Base-by-base conservation (phyloP, 2,113 vertebrate genomes). In the Picathartes gymnocephalus region DNA sequence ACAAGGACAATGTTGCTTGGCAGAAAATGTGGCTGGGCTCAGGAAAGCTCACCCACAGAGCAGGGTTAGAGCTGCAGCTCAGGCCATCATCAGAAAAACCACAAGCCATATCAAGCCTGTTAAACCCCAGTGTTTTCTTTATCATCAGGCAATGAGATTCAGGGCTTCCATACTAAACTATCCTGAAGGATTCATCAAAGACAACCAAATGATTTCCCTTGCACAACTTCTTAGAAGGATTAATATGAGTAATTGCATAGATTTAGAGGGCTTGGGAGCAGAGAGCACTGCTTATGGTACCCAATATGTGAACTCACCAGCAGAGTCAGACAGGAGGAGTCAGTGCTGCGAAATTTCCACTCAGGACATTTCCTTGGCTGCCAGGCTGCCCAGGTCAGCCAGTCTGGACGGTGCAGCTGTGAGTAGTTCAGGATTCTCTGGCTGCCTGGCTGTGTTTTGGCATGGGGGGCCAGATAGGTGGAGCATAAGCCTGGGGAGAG, bases 1-100 rank as follows among this genome's bases (percentile, higher is more conserved):
- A 53, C 0, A 0, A 40, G 31, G 57, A 42, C 0, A 2, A 6
- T 2, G 19, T 11, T 57, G 17, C 13, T 61, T 50, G 60, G 58
- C 45, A 65, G 42, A 51, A 76, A 57, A 69, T 4, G 44, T 64
- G 53, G 12, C 35, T 65, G 30, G 39, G 35, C 23, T 77, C 24
- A 56, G 48, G 62, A 65, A 80, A 82, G 62, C 13, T 79, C 57
- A 20, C 7, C 37, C 25, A 33, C 27, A 22, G 3, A 40, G 37
- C 35, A 47, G 25, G 4, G 22, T 15, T 7, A 40, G 28, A 35
- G 54, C 58, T 88, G 58, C 45, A 62, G 3, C 39, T 74, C 27
- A 13, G n/a, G 78, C 57, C 44, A n/a, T 13, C 44, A 28, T 0
- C 47, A 51, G 39, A 20, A 90, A 65, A 91, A 27, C 1, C 37